Base-by-base conservation (phyloP, 2,797 vertebrate genomes). In the Novumbra hubbsi region DNA sequence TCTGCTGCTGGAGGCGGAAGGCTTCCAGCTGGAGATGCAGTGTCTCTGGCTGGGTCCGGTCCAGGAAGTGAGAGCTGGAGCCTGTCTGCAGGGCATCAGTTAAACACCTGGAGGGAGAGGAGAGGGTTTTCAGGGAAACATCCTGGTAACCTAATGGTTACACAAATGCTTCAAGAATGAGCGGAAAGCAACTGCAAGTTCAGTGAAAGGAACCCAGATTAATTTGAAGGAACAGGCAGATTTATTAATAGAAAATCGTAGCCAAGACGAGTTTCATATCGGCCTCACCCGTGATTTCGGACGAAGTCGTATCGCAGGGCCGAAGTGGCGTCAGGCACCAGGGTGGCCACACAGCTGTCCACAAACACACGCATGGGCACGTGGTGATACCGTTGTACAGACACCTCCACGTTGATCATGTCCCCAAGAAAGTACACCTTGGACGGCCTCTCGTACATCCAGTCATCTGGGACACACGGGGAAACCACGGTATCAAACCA, bases 341-440 rank as follows among this genome's bases (percentile, higher is more conserved):
- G 14, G 68, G 75, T 72, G n/a, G 80, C 80, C n/a, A 71, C 72
- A 55, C 78, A 80, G 60, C 73, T 48, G 32, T 80, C 76, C 74
- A 83, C 76, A 65, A 83, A 76, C 28, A 78, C 0, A 65, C 68
- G 71, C 50, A 78, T 69, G n/a, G 74, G 77, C 15, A 71, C 19
- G 50, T 78, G 79, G 30, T 71, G 69, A 32, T 71, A 69, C 65
- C 11, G 60, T 2, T 41, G 32, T 5, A 81, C 67, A 11, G 78
- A 75, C 5, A 70, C 71, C 24, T 27, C 45, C 66, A 82, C 34
- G 69, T 82, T 71, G 4, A 80, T 34, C n/a, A 72, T 0, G 9
- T 80, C 68, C n/a, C 81, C 76, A 68, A 78, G 63, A n/a, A 60
- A 65, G 57, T 65, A 80, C 2, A 78, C 49, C 2, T 52, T 76